These are phyloP conservation scores for Myopa tessellatipennis DNA, from an alignment of 2,888 invertebrate species.

Conservation along the genomic window DNA sequence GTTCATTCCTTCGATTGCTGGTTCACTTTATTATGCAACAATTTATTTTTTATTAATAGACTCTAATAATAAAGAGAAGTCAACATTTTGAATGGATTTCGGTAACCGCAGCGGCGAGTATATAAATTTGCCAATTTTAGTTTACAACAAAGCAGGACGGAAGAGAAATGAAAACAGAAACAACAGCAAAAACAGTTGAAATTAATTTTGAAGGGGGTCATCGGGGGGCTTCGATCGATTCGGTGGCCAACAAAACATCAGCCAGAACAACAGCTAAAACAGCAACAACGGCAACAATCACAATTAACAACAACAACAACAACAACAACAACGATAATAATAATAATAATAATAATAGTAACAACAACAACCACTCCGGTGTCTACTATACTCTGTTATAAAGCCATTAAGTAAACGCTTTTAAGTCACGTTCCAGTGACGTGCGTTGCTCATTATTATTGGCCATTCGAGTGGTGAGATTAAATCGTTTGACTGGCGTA, in stretches of 20 bases:
- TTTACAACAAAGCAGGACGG: background rate
- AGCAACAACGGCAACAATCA: too few species aligned
- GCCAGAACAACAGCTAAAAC: too few species aligned
- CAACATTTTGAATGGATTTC: background rate
- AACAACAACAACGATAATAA: too few species aligned
- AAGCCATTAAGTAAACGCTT: background rate
- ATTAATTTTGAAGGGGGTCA: too few species aligned
- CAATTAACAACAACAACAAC: too few species aligned
- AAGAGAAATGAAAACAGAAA: too few species aligned
- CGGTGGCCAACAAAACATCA: too few species aligned
- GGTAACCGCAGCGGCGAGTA: background rate
- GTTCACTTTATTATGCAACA: background rate
- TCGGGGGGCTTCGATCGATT: too few species aligned
- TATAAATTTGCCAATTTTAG: background rate
- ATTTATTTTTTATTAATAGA: background rate
- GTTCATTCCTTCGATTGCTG: too few species aligned
- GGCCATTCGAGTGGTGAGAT: background rate
- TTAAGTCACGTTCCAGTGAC: constrained; percentile 2
- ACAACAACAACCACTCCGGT: background rate
- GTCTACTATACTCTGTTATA: background rate
- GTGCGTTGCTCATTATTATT: constrained; percentile 6
- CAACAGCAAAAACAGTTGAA: too few species aligned
- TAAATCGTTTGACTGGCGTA: background rate
- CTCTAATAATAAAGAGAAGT: background rate
- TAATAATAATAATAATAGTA: too few species aligned